Evolutionary conservation across 2,797 vertebrate genomes (phyloP).

Genomic region (Chiroxiphia lanceolata): DNA sequence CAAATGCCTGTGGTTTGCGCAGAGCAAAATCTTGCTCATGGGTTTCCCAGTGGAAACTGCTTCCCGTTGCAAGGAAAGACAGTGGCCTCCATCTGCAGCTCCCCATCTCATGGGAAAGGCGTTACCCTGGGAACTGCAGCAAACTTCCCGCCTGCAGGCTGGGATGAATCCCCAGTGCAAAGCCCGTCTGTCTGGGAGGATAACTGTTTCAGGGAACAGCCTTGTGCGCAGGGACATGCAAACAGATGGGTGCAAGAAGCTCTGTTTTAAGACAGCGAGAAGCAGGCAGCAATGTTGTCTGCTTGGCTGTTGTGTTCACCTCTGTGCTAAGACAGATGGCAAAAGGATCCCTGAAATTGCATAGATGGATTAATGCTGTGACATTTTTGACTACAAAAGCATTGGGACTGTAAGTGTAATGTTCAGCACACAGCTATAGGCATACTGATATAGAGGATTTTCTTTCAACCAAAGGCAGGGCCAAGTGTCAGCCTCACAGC

Average conservation of each 20-base stretch:
- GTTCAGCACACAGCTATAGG: background rate
- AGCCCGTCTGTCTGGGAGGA: background rate
- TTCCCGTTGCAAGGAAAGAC: accelerated
- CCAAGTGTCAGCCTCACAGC: background rate
- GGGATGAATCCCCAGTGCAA: background rate
- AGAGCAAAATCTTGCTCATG: background rate
- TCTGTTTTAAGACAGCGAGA: background rate
- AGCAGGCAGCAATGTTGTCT: background rate
- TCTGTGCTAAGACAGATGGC: background rate
- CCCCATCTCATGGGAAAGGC: background rate
- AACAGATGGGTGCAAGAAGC: background rate
- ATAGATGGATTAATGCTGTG: background rate
- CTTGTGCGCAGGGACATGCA: background rate
- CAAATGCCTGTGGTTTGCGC: accelerated
- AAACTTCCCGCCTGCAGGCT: background rate
- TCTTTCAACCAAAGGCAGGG: background rate
- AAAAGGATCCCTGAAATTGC: background rate
- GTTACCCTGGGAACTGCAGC: background rate
- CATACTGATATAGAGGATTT: background rate
- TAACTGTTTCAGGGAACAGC: background rate
- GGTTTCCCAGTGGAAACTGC: background rate
- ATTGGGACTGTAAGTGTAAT: background rate
- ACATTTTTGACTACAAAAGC: background rate
- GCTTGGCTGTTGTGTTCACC: background rate
- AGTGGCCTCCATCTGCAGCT: background rate